Evolutionary conservation across 2,113 vertebrate species (phyloP).

Genomic region (Oriolus oriolus): DNA sequence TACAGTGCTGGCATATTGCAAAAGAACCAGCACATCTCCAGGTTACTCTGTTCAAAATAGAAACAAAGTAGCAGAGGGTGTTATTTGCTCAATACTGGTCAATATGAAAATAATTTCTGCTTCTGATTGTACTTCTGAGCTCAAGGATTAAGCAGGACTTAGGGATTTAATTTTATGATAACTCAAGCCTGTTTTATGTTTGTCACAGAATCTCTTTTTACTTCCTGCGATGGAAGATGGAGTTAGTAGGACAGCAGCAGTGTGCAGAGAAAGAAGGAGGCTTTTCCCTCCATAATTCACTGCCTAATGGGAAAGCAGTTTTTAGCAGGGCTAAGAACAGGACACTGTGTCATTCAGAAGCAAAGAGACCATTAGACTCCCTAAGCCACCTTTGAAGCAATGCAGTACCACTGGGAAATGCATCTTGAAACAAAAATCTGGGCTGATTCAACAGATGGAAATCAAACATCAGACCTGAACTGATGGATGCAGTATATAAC

Average conservation of each 20-base stretch:
- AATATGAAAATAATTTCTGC: background rate
- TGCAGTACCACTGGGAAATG: background rate
- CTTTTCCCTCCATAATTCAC: background rate
- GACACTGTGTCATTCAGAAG: background rate
- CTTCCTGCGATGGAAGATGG: background rate
- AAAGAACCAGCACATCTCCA: background rate
- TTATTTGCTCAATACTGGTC: background rate
- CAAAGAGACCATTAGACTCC: background rate
- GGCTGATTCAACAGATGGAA: background rate
- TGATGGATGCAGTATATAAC: background rate
- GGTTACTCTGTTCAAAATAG: background rate
- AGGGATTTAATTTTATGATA: background rate
- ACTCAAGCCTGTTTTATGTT: background rate
- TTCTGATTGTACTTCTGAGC: background rate
- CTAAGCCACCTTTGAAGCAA: background rate
- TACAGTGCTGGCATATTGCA: background rate
- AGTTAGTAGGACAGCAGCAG: background rate
- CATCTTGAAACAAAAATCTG: background rate
- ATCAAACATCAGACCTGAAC: background rate
- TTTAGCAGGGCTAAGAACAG: background rate
- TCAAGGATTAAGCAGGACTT: background rate
- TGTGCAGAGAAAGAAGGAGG: background rate
- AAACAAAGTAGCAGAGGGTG: background rate
- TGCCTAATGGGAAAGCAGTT: background rate
- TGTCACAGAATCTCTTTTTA: background rate